Conservation (phyloP, 23 tunicate genomes). For the Halocynthia roretzi region DNA sequence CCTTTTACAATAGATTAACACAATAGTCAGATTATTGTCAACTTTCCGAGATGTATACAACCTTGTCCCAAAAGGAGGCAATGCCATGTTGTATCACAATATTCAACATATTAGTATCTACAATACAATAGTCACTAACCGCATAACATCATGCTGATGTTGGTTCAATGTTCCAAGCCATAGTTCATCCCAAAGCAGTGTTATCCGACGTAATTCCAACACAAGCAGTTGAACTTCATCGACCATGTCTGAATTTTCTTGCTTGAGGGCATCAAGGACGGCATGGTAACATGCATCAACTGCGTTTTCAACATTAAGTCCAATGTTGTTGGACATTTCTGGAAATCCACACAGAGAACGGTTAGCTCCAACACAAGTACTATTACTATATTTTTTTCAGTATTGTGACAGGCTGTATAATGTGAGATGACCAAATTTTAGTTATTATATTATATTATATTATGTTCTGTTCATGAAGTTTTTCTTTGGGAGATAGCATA, state of each 20-base stretch:
- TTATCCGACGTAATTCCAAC: slow-evolving; percentile 73
- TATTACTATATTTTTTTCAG: too few relatives aligned
- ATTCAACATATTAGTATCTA: not conserved
- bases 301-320: not conserved
- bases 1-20: not conserved
- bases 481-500: too few relatives aligned
- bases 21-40: not conserved
- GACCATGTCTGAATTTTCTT: slow-evolving; percentile 49
- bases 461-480: too few relatives aligned
- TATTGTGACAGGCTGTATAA: too few relatives aligned
- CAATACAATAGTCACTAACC: slow-evolving; percentile 20
- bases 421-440: too few relatives aligned
- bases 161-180: slow-evolving; percentile 97
- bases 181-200: slow-evolving; percentile 94
- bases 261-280: slow-evolving; percentile 54
- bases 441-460: too few relatives aligned
- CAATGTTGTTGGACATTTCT: not conserved
- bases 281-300: slow-evolving; percentile 62
- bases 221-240: slow-evolving; percentile 83
- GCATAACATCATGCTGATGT: slow-evolving; percentile 82
- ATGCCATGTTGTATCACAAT: too few relatives aligned
- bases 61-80: not conserved
- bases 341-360: too few relatives aligned
- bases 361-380: too few relatives aligned
- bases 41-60: not conserved